Percentiles rank a stretch among this genome's conserved stretches.
Evolutionary conservation across 92 coral and sea anemone genomes (phyloP).

Genomic region (Epizoanthus ramosus): DNA sequence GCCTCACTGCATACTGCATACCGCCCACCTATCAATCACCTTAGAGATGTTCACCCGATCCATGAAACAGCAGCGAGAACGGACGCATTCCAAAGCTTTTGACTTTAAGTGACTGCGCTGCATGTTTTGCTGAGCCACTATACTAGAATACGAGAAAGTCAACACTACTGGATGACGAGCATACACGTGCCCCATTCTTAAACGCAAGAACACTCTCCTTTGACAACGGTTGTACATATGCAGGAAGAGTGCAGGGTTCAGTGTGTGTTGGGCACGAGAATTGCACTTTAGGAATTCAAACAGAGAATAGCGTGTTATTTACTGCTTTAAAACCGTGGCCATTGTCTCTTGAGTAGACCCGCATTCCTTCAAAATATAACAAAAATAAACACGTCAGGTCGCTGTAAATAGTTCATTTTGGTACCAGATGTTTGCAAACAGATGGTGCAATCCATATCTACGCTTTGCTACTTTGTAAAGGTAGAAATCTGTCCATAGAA

Average conservation of each 20-base stretch:
- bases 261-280: not conserved
- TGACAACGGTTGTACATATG: not conserved
- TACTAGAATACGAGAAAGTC: too few relatives aligned
- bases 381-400: not conserved
- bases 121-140: too few relatives aligned
- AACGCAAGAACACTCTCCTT: too few relatives aligned
- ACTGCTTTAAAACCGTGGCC: not conserved
- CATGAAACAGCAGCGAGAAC: not conserved
- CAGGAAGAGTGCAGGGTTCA: not conserved
- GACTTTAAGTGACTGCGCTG: too few relatives aligned
- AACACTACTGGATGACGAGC: too few relatives aligned
- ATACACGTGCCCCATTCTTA: too few relatives aligned
- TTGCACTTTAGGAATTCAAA: not conserved
- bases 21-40: conserved; percentile 5
- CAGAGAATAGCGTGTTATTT: too few relatives aligned
- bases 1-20: not conserved
- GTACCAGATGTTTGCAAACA: conserved; percentile 17
- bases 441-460: not conserved
- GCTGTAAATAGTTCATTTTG: not conserved
- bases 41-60: not conserved
- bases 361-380: not conserved
- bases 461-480: not conserved
- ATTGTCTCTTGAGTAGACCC: not conserved
- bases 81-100: not conserved
- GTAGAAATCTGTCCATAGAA: conserved; percentile 5